Evolutionary conservation across 2,888 invertebrate species (phyloP), one percentile per base, ranked within the genome.

Genomic region (Eristalinus aeneus): DNA sequence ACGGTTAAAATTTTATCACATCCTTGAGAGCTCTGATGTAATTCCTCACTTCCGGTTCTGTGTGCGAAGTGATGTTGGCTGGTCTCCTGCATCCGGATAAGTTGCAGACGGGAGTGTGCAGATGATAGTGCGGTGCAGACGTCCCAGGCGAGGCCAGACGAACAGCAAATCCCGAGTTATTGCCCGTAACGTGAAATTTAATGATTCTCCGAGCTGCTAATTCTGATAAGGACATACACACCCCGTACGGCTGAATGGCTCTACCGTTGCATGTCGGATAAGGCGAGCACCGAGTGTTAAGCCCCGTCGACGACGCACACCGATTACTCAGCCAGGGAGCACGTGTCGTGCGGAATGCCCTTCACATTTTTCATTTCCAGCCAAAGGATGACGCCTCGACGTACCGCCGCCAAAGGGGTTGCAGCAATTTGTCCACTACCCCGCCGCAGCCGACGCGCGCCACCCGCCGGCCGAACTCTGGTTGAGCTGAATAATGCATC

Each of bases 281-380:
- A 77, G 67, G 56, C 69, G 68, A 78, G 23, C 56, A 23, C 46
- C 61, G 73, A 74, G 82, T 86, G 86, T 82, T 86, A 82, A 86
- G 77, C 85, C 56, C 12, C 74, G 68, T 74, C 65, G 74, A 82
- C 77, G 78, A 82, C 82, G 73, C 82, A 82, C 77, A 82, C 61
- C 74, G 86, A 82, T 82, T 82, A 86, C 82, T 78, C 82, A 77
- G 82, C 69, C 77, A 65, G 77, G 54, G 73, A 69, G 82, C 86
- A 86, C 86, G 86, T 86, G 86, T 82, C 86, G 53, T 86, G 82
- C 86, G 71, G 82, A 74, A 74, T 86, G 86, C 69, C 82, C 82
- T 67, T 23, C 61, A 61, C 86, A 86, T 86, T 86, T 86, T 82
- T 86, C 86, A 86, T 86, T 71, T 78, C 61, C 53, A 78, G 56